phyloP scores from a whole-genome alignment of 2,113 vertebrate species.

The Gracilinanus agilis region DNA sequence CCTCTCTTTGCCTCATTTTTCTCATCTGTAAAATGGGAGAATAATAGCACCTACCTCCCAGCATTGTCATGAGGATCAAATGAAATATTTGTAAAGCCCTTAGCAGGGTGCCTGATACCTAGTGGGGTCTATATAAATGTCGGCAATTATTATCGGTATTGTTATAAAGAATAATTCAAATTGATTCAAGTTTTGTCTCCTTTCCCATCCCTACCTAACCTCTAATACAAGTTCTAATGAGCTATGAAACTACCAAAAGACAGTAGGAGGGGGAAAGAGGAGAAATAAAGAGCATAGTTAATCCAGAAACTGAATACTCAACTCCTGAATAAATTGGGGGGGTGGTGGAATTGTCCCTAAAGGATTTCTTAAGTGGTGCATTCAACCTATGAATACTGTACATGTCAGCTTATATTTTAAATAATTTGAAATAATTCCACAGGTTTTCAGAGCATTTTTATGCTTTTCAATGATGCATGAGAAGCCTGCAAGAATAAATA shows the following conservation, averaged over 20 bases:
- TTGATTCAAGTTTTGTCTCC: neutral
- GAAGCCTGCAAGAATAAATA: conserved; percentile 41
- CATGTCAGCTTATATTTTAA: neutral
- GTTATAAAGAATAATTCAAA: neutral
- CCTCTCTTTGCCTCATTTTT: neutral
- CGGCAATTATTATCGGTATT: neutral
- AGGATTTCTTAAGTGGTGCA: conserved; percentile 6
- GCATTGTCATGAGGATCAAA: neutral
- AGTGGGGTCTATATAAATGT: neutral
- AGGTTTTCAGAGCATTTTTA: neutral
- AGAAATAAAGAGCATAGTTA: neutral
- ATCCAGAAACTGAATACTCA: neutral
- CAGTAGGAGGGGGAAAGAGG: neutral
- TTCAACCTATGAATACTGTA: neutral
- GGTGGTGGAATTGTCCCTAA: neutral
- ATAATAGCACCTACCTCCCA: no score
- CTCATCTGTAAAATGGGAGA: neutral
- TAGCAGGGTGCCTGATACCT: neutral
- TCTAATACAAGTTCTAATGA: neutral
- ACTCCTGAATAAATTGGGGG: conserved; percentile 13
- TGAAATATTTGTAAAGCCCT: neutral
- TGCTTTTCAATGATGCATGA: conserved; percentile 20
- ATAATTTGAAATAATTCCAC: neutral
- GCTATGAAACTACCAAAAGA: neutral
- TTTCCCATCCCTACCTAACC: neutral